Evolutionary conservation across 2,797 vertebrate genomes (phyloP).

Genomic region (Aplochiton taeniatus): DNA sequence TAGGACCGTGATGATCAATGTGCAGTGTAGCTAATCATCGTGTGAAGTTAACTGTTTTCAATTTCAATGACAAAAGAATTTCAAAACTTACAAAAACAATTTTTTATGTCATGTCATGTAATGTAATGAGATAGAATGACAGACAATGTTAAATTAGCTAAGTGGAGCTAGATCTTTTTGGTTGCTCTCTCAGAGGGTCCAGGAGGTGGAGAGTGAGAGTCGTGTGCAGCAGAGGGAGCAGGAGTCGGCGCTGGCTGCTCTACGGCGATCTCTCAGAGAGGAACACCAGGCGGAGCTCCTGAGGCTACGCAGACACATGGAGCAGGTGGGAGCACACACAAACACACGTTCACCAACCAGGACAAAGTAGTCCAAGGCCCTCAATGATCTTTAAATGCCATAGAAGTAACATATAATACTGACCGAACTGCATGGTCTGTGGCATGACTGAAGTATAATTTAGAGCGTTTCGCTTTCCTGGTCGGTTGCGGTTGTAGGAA

Average conservation of each 20-base stretch:
- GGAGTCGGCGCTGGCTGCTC: conserved; percentile 50
- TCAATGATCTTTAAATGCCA: no score
- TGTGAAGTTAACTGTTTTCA: no score
- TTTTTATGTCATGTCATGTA: no score
- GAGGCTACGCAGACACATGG: conserved; percentile 45
- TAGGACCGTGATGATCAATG: background rate
- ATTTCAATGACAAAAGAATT: no score
- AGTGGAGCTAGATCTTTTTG: background rate
- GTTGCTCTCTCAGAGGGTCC: conserved; percentile 59
- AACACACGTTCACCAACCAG: no score
- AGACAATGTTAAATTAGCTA: no score
- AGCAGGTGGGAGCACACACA: conserved; percentile 46
- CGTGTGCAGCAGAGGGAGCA: conserved; percentile 57
- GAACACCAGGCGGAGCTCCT: conserved; percentile 63
- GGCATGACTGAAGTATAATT: background rate
- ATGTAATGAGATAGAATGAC: no score
- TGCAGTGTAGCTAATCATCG: no score
- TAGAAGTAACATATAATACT: background rate
- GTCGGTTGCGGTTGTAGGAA: conserved; percentile 57
- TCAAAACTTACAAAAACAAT: no score
- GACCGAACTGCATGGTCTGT: background rate
- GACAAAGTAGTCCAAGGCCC: no score
- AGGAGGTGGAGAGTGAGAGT: conserved; percentile 60
- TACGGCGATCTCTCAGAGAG: conserved; percentile 61
- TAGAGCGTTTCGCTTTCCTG: background rate